Evolutionary conservation across 2,113 vertebrate genomes (phyloP).

Genomic region (Hydrolagus affinis): DNA sequence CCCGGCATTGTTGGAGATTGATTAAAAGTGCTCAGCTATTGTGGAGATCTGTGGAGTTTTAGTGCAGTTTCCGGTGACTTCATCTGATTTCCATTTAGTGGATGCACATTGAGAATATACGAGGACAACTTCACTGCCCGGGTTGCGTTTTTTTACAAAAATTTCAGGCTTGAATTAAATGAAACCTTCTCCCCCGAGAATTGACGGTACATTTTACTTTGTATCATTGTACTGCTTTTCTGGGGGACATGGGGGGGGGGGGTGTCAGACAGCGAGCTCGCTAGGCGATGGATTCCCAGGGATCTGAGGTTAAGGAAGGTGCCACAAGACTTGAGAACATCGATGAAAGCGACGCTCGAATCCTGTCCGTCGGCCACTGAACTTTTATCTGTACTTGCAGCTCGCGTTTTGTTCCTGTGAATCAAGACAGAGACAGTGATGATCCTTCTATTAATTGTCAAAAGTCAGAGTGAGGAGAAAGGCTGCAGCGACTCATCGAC

Average conservation of each 20-base stretch:
- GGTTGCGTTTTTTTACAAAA: constrained; percentile 38
- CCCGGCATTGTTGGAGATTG: constrained; percentile 42
- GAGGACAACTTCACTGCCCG: constrained; percentile 55
- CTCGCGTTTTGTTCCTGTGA: neutral
- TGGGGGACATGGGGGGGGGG: too few species aligned
- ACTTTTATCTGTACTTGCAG: too few species aligned
- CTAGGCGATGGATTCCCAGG: too few species aligned
- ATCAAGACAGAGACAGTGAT: neutral
- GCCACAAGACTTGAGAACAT: neutral
- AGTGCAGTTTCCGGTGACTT: constrained; percentile 53
- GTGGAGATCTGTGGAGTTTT: constrained; percentile 42
- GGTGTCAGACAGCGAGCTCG: too few species aligned
- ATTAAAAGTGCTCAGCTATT: constrained; percentile 42
- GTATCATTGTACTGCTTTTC: constrained; percentile 49
- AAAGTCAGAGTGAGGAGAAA: neutral
- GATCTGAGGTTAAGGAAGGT: too few species aligned
- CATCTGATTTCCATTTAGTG: constrained; percentile 56
- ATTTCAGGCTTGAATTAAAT: constrained; percentile 59
- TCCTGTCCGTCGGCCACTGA: neutral
- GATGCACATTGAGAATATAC: constrained; percentile 65
- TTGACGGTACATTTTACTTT: constrained; percentile 57
- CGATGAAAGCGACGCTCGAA: neutral
- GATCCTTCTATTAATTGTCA: too few species aligned
- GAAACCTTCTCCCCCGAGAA: constrained; percentile 65
- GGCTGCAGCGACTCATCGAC: too few species aligned